These are phyloP conservation scores for Percopsis transmontana DNA, from an alignment of 2,113 vertebrate species.

Conservation along the genomic window DNA sequence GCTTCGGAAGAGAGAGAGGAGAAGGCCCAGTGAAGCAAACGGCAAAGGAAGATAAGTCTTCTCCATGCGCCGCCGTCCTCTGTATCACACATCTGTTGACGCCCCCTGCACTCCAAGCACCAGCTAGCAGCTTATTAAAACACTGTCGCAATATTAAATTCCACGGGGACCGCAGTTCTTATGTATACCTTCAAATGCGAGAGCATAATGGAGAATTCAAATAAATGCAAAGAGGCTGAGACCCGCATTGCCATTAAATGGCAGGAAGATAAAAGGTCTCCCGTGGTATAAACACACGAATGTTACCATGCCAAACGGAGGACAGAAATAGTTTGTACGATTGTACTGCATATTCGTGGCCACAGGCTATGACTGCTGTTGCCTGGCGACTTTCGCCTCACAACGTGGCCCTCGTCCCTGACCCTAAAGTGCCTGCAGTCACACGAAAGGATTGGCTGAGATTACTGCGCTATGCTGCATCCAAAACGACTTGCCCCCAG, in stretches of 20 bases:
- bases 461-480: constrained; percentile 79
- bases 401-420: constrained; percentile 65
- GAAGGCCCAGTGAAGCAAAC: constrained; percentile 12
- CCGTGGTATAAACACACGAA: constrained; percentile 74
- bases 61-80: constrained; percentile 6
- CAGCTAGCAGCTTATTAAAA: constrained; percentile 32
- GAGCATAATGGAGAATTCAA: neutral
- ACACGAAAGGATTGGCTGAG: constrained; percentile 80
- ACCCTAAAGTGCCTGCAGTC: constrained; percentile 78
- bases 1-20: neutral
- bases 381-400: constrained; percentile 65
- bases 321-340: constrained; percentile 73
- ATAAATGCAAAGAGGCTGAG: constrained; percentile 1
- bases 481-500: constrained; percentile 71
- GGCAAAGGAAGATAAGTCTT: constrained; percentile 25
- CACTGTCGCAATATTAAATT: constrained; percentile 28
- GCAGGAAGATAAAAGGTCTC: constrained; percentile 69
- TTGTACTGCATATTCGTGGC: constrained; percentile 78
- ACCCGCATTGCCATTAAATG: neutral
- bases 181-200: neutral
- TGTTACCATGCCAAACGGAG: constrained; percentile 75
- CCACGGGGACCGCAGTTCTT: constrained; percentile 2
- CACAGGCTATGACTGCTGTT: constrained; percentile 66
- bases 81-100: constrained; percentile 31
- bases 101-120: constrained; percentile 7